Evolutionary conservation across 1,140 invertebrate genomes (phyloP).

Genomic region (Sarcophaga bullata): DNA sequence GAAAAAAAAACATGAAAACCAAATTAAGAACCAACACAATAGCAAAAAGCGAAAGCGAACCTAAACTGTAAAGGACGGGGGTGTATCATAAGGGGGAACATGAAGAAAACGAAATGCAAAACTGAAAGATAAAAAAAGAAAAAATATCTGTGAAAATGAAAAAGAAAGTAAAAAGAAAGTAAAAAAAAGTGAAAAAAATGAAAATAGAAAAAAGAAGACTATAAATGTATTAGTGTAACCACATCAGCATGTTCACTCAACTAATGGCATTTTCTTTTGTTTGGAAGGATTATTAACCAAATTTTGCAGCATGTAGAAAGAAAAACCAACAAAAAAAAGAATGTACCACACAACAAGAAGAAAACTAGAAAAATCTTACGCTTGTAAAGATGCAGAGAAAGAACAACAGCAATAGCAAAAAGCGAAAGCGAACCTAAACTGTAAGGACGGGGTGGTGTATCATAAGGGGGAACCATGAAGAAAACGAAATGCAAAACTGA

Average conservation of each 20-base stretch:
- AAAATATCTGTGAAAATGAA: neutral
- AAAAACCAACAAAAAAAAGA: too few relatives aligned
- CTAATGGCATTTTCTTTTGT: conserved; percentile 24
- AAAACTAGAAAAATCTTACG: neutral
- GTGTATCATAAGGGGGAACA: neutral
- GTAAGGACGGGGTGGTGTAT: neutral
- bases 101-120: neutral
- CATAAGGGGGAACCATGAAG: too few relatives aligned
- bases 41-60: neutral
- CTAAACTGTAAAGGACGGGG: neutral
- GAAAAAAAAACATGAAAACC: neutral
- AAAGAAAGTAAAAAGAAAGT: conserved; percentile 18
- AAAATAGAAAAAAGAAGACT: too few relatives aligned
- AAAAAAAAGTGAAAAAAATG: neutral
- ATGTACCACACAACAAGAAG: neutral
- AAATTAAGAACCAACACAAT: conserved; percentile 4
- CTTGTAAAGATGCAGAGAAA: neutral
- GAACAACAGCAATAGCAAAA: neutral
- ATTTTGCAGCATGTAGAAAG: neutral
- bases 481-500: neutral
- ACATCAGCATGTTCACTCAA: neutral
- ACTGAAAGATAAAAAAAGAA: neutral
- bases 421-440: too few relatives aligned
- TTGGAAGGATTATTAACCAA: conserved; percentile 3
- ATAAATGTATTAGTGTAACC: conserved; percentile 9